These are phyloP conservation scores for Volucella inanis DNA, from an alignment of 2,888 invertebrate species.

Conservation along the genomic window DNA sequence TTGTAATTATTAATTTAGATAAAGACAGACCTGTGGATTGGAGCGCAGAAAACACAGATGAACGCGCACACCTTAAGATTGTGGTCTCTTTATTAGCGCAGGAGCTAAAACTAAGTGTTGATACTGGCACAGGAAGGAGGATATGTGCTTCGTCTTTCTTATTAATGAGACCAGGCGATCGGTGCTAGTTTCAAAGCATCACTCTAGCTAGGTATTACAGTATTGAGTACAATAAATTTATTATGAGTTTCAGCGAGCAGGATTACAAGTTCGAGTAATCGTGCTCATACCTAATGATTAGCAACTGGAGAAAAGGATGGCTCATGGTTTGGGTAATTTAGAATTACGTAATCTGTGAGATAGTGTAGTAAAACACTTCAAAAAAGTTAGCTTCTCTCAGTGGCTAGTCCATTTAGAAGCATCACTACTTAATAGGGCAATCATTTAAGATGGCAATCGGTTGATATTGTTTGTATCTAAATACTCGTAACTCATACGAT, in stretches of 20 bases:
- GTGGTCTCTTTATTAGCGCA: slow-evolving; percentile 62
- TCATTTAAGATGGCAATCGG: too few relatives aligned
- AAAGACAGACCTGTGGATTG: slow-evolving; percentile 33
- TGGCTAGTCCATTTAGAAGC: too few relatives aligned
- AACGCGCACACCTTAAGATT: slow-evolving; percentile 24
- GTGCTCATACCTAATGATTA: too few relatives aligned
- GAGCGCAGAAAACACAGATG: slow-evolving; percentile 2
- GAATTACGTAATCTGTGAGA: too few relatives aligned
- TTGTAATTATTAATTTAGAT: slow-evolving; percentile 72
- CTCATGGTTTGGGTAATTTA: too few relatives aligned
- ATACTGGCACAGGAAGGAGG: slow-evolving; percentile 1
- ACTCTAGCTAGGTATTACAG: background rate
- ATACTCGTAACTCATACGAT: too few relatives aligned
- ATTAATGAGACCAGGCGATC: slow-evolving; percentile 32
- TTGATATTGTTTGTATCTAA: too few relatives aligned
- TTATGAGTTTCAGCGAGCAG: slow-evolving; percentile 31
- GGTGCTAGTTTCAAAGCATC: background rate
- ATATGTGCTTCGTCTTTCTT: slow-evolving; percentile 21
- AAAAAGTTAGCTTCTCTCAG: too few relatives aligned
- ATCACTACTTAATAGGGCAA: too few relatives aligned
- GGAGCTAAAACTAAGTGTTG: slow-evolving; percentile 27
- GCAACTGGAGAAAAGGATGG: too few relatives aligned
- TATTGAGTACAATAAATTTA: slow-evolving; percentile 30
- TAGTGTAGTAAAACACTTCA: too few relatives aligned
- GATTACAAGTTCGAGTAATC: background rate